These are phyloP conservation scores for Tyto alba DNA, from an alignment of 2,113 vertebrate species.

Conservation along the genomic window DNA sequence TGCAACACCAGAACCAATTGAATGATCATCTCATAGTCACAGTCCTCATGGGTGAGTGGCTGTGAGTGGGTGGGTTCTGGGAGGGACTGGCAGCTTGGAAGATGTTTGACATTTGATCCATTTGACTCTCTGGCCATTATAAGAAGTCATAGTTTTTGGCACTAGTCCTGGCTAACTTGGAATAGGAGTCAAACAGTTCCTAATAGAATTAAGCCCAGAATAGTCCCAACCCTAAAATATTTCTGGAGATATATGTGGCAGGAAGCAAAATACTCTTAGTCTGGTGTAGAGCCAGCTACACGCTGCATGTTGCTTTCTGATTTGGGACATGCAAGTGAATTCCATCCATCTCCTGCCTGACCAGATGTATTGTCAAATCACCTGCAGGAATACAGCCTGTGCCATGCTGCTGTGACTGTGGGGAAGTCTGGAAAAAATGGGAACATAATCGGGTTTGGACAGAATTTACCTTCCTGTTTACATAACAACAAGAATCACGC, in stretches of 20 bases:
- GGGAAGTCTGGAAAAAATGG: not conserved
- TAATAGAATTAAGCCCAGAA: not conserved
- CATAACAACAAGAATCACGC: not conserved
- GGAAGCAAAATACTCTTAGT: not conserved
- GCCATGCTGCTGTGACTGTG: not conserved
- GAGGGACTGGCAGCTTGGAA: not conserved
- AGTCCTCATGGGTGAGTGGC: not conserved
- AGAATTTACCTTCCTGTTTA: not conserved
- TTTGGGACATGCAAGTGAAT: not conserved
- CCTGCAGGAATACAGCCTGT: not conserved
- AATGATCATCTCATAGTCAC: not conserved
- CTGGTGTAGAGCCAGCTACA: not conserved
- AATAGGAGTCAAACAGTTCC: not conserved
- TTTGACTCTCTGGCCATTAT: not conserved
- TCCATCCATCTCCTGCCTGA: not conserved
- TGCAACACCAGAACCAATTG: not conserved
- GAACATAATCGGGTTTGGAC: not conserved
- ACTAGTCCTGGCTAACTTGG: not conserved
- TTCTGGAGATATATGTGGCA: not conserved
- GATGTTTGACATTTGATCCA: not conserved
- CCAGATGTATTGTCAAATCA: not conserved
- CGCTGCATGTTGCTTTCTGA: not conserved
- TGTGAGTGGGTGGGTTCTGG: not conserved
- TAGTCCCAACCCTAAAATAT: not conserved
- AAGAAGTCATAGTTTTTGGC: not conserved